A percentile compares a stretch with the other conserved stretches of the same genome.
These are phyloP conservation scores for Hirudinaria manillensis DNA, from an alignment of 2,888 invertebrate genomes.

Conservation along the genomic window DNA sequence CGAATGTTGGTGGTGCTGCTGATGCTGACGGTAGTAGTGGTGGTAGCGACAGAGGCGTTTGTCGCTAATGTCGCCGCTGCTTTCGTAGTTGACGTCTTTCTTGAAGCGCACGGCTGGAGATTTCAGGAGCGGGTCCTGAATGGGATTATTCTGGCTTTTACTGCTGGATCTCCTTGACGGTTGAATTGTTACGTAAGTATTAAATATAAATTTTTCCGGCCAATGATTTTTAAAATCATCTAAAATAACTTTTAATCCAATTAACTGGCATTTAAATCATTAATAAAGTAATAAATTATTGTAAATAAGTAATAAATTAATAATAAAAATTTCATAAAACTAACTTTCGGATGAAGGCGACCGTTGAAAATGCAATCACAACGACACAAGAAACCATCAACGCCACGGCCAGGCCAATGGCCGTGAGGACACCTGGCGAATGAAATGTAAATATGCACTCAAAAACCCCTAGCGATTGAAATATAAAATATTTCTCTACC, in stretches of 20 bases:
- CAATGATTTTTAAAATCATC: background rate
- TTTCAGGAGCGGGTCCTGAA: slow-evolving; percentile 15
- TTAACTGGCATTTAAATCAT: no score
- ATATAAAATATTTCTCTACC: no score
- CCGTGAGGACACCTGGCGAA: slow-evolving; percentile 36
- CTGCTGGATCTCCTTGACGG: slow-evolving; percentile 10
- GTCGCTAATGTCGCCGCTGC: background rate
- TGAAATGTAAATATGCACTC: background rate
- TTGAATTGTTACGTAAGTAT: background rate
- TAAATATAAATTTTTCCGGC: background rate
- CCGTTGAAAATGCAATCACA: slow-evolving; percentile 32
- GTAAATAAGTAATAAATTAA: background rate
- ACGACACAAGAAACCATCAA: slow-evolving; percentile 35
- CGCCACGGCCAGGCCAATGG: slow-evolving; percentile 37
- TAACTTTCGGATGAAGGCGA: slow-evolving; percentile 36
- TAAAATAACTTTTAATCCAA: background rate
- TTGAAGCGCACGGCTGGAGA: background rate
- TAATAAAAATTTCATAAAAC: background rate
- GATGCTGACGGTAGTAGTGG: background rate
- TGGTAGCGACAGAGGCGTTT: background rate
- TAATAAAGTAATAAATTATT: background rate
- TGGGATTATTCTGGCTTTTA: slow-evolving; percentile 5
- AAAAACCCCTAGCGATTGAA: no score
- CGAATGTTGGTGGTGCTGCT: background rate
- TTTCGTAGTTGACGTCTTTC: slow-evolving; percentile 2